These are phyloP conservation scores for Lasioglossum albipes DNA, from an alignment of 1,140 invertebrate species.

Conservation along the genomic window DNA sequence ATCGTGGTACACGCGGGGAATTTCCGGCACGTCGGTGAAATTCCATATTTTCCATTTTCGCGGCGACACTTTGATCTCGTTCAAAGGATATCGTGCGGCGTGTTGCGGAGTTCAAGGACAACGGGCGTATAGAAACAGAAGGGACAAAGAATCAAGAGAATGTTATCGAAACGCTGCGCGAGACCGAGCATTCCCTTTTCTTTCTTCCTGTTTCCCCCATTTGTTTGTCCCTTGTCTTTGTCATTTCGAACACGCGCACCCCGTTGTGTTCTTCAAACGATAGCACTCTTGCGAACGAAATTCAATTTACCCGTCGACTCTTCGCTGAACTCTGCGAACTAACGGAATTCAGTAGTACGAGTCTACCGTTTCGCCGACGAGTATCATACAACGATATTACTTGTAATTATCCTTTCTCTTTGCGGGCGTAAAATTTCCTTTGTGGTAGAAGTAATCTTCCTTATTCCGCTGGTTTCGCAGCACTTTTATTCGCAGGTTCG, in stretches of 20 bases:
- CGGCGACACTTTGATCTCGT: neutral
- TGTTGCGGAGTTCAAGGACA: slow-evolving; percentile 12
- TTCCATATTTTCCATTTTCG: neutral
- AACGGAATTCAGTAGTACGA: neutral
- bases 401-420: neutral
- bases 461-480: too few species aligned
- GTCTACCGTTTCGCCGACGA: neutral
- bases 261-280: slow-evolving; percentile 43
- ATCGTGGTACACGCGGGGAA: neutral
- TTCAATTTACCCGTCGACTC: slow-evolving; percentile 54
- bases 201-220: neutral
- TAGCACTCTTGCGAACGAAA: slow-evolving; percentile 40
- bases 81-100: neutral
- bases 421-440: too few species aligned
- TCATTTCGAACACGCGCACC: neutral
- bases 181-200: neutral
- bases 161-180: slow-evolving; percentile 10
- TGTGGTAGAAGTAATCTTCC: too few species aligned
- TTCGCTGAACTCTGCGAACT: neutral
- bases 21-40: neutral
- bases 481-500: too few species aligned
- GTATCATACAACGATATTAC: neutral
- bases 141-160: neutral
- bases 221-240: neutral
- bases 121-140: neutral